These are phyloP conservation scores for Bhutanitis thaidina DNA, from an alignment of 2,888 invertebrate species.

Conservation along the genomic window DNA sequence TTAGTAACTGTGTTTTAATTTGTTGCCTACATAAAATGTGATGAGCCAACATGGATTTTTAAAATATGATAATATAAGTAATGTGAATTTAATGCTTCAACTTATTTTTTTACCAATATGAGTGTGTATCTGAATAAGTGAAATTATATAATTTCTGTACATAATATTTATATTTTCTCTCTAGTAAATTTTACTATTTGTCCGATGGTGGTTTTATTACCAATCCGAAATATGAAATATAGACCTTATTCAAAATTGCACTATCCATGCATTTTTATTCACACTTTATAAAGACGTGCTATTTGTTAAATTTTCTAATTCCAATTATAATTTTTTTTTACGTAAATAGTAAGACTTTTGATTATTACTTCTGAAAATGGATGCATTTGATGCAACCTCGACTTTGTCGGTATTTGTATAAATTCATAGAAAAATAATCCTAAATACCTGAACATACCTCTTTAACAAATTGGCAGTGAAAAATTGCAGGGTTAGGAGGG, in stretches of 20 bases:
- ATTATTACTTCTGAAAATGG: too few species aligned
- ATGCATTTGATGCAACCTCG: too few species aligned
- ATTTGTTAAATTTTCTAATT: constrained; percentile 17
- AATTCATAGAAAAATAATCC: too few species aligned
- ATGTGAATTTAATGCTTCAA: constrained; percentile 20
- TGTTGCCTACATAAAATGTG: background rate
- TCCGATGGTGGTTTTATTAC: constrained; percentile 25
- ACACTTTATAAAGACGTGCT: constrained; percentile 5
- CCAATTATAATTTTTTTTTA: constrained; percentile 13
- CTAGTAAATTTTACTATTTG: constrained; percentile 37
- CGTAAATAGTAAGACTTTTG: too few species aligned
- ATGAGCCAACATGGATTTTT: background rate
- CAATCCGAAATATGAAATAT: background rate
- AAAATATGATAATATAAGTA: constrained; percentile 17
- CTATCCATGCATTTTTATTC: background rate
- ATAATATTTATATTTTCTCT: constrained; percentile 34
- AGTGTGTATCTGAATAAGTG: constrained; percentile 24
- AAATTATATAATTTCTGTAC: constrained; percentile 28
- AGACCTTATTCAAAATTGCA: background rate
- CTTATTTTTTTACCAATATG: constrained; percentile 19
- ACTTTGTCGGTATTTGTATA: too few species aligned
- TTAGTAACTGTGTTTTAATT: background rate
- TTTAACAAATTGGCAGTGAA: too few species aligned
- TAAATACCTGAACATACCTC: too few species aligned
- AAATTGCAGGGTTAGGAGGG: too few species aligned